Evolutionary conservation across 2,888 invertebrate genomes (phyloP).

Genomic region (Apamea crenata): DNA sequence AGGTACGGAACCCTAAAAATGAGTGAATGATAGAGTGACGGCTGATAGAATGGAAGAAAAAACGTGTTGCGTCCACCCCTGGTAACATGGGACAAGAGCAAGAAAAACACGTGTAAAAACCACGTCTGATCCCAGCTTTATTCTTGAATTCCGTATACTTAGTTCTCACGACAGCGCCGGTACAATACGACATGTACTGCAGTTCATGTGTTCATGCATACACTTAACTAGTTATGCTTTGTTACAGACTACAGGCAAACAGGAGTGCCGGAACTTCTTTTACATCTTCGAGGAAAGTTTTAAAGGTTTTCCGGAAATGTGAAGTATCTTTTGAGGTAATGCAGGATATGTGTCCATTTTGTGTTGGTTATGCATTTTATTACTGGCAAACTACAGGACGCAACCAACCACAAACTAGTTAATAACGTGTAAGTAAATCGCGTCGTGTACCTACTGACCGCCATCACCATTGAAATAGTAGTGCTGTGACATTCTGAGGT

Average conservation of each 20-base stretch:
- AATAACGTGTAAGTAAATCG: neutral
- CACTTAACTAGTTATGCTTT: conserved; percentile 2
- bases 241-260: conserved; percentile 26
- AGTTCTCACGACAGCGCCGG: conserved; percentile 10
- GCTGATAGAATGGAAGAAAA: neutral
- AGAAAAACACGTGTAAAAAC: too few species aligned
- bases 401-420: neutral
- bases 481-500: neutral
- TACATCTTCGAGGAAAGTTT: neutral
- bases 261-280: conserved; percentile 19
- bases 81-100: too few species aligned
- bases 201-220: conserved; percentile 27
- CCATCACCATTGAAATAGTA: neutral
- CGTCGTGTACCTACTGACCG: neutral
- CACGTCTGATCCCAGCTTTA: conserved; percentile 23
- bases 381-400: too few species aligned
- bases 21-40: neutral
- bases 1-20: too few species aligned
- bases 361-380: neutral
- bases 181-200: conserved; percentile 9
- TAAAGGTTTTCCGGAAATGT: neutral
- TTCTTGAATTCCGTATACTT: conserved; percentile 17
- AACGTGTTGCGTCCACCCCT: neutral
- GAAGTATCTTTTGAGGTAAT: neutral
- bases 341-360: neutral